phyloP scores from a whole-genome alignment of 2,888 invertebrate species.

The Drosophila stalkeri region DNA sequence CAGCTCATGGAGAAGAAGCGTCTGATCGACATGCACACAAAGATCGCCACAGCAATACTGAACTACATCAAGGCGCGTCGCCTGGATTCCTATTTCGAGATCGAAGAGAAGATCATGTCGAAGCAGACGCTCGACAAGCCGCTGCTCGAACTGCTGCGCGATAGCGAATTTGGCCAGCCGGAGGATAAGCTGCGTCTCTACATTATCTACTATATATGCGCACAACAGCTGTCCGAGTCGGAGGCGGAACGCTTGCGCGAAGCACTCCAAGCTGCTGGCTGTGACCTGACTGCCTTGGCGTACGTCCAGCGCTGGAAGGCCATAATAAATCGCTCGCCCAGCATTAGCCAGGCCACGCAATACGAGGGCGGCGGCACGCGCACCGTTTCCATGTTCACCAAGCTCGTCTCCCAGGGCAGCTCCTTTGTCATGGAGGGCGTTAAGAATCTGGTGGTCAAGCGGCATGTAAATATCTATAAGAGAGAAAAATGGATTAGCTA shows the following conservation, averaged over 20 bases:
- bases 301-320: constrained; percentile 96
- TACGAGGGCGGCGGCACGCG: constrained; percentile 97
- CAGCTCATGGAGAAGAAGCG: constrained; percentile 98
- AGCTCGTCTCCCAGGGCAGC: constrained; percentile 97
- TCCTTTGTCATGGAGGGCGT: constrained; percentile 99
- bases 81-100: constrained; percentile 97
- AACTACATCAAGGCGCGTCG: constrained; percentile 95
- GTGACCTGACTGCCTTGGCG: constrained; percentile 93
- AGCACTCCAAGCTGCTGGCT: constrained; percentile 92
- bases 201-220: constrained; percentile 96
- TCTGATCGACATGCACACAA: constrained; percentile 99
- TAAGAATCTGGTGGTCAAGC: constrained; percentile 98
- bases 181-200: constrained; percentile 97
- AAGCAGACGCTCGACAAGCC: constrained; percentile 93
- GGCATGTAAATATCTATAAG: constrained; percentile 90
- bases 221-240: constrained; percentile 90
- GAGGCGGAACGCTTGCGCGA: constrained; percentile 94
- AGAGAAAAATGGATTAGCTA: not conserved
- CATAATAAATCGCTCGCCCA: constrained; percentile 83
- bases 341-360: constrained; percentile 89
- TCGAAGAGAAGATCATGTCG: constrained; percentile 99
- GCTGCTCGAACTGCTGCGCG: constrained; percentile 94
- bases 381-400: constrained; percentile 99
- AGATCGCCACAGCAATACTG: constrained; percentile 96
- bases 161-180: constrained; percentile 93